These are phyloP conservation scores for Pachymerium ferrugineum DNA, from an alignment of 2,888 invertebrate genomes.

Conservation along the genomic window DNA sequence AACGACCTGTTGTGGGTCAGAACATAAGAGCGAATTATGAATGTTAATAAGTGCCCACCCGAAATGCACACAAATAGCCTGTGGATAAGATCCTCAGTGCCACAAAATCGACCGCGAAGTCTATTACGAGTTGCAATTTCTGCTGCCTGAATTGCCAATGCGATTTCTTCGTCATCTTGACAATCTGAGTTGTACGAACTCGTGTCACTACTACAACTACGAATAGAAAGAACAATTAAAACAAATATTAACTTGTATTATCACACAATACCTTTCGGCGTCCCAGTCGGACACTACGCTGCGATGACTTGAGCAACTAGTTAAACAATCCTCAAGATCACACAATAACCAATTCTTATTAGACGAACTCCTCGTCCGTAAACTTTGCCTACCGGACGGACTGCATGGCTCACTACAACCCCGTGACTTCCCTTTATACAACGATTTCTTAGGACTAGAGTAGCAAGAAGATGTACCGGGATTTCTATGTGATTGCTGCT, in stretches of 20 bases:
- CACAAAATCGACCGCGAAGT: conserved; percentile 74
- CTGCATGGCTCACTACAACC: neutral
- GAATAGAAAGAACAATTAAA: neutral
- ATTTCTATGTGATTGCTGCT: too few relatives aligned
- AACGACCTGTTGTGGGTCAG: too few relatives aligned
- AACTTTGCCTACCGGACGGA: neutral
- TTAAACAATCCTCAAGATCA: conserved; percentile 1
- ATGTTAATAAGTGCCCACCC: conserved; percentile 43
- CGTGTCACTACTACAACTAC: conserved; percentile 53
- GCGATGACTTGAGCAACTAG: conserved; percentile 38
- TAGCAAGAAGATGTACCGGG: too few relatives aligned
- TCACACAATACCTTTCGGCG: conserved; percentile 37
- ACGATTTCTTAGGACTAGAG: neutral
- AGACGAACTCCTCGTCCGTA: neutral
- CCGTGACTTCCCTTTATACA: neutral
- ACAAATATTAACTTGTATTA: neutral
- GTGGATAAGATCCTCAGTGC: conserved; percentile 88
- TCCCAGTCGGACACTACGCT: conserved; percentile 38
- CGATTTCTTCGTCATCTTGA: conserved; percentile 80
- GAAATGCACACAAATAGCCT: conserved; percentile 95
- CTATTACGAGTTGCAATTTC: conserved; percentile 72
- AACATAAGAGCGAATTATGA: too few relatives aligned
- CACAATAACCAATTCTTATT: neutral
- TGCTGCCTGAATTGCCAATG: conserved; percentile 75
- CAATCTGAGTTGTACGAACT: conserved; percentile 71